phyloP scores from a whole-genome alignment of 2,888 invertebrate genomes.

The Elysia crispata region DNA sequence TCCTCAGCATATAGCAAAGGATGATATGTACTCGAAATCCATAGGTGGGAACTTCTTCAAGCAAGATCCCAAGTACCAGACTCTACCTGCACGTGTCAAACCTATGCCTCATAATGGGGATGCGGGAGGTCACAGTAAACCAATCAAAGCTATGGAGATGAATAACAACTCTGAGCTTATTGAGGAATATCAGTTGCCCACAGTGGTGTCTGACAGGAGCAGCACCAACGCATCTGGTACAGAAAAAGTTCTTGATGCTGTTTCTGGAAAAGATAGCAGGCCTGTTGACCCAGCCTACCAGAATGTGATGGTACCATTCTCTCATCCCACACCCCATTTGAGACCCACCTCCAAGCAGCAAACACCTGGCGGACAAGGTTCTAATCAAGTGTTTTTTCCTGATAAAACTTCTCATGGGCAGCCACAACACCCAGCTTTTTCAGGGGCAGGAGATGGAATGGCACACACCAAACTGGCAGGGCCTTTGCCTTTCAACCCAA shows the following conservation, averaged over 20 bases:
- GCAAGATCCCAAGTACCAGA: constrained; percentile 85
- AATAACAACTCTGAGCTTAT: constrained; percentile 24
- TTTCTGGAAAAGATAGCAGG: no score
- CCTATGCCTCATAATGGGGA: constrained; percentile 77
- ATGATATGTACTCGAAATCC: constrained; percentile 25
- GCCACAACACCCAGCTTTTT: not conserved
- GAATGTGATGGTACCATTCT: no score
- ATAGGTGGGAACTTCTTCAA: not conserved
- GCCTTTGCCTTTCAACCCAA: constrained; percentile 51
- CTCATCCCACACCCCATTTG: not conserved
- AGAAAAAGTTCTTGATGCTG: not conserved
- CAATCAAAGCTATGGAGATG: constrained; percentile 14
- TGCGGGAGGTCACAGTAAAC: not conserved
- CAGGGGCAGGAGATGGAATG: constrained; percentile 1
- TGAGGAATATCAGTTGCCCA: constrained; percentile 41
- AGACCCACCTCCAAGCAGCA: not conserved
- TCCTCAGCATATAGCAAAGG: constrained; percentile 56
- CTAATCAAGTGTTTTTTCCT: no score
- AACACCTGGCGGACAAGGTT: no score
- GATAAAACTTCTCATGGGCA: not conserved
- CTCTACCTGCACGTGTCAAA: constrained; percentile 92
- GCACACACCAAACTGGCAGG: constrained; percentile 10
- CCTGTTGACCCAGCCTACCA: not conserved
- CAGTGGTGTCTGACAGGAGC: constrained; percentile 21
- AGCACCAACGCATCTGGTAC: not conserved